These are phyloP conservation scores for Leptinotarsa tumamoca DNA, from an alignment of 2,888 invertebrate genomes.

Conservation along the genomic window DNA sequence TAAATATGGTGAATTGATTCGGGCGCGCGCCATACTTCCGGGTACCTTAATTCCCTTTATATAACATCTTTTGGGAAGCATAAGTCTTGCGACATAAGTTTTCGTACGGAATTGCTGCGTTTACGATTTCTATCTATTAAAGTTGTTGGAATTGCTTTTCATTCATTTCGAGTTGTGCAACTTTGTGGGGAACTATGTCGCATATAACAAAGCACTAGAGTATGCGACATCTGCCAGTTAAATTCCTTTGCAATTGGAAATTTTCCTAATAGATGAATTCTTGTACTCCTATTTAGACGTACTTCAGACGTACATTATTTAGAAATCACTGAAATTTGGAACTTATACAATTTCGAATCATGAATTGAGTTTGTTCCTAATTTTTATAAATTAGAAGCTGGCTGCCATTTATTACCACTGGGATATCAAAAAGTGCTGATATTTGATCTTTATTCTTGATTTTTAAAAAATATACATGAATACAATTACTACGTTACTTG, in stretches of 20 bases:
- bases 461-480: no score
- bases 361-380: no score
- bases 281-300: neutral
- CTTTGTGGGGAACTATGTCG: slow-evolving; percentile 1
- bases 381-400: no score
- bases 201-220: neutral
- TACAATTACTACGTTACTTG: no score
- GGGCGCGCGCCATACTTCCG: neutral
- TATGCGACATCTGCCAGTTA: slow-evolving; percentile 6
- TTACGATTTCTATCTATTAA: slow-evolving; percentile 20
- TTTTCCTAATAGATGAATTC: neutral
- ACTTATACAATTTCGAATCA: no score
- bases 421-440: no score
- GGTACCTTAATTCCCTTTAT: neutral
- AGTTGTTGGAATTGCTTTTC: slow-evolving; percentile 18
- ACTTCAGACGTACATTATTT: no score
- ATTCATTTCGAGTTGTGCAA: slow-evolving; percentile 8
- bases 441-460: no score
- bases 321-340: no score
- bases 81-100: slow-evolving; percentile 11
- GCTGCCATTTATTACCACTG: no score
- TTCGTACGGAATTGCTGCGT: slow-evolving; percentile 13
- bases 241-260: neutral
- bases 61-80: slow-evolving; percentile 1
- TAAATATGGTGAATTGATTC: slow-evolving; percentile 13